Evolutionary conservation across 1,140 invertebrate species (phyloP), one percentile per base, ranked within the genome.

Genomic region (Platorchestia sp.): DNA sequence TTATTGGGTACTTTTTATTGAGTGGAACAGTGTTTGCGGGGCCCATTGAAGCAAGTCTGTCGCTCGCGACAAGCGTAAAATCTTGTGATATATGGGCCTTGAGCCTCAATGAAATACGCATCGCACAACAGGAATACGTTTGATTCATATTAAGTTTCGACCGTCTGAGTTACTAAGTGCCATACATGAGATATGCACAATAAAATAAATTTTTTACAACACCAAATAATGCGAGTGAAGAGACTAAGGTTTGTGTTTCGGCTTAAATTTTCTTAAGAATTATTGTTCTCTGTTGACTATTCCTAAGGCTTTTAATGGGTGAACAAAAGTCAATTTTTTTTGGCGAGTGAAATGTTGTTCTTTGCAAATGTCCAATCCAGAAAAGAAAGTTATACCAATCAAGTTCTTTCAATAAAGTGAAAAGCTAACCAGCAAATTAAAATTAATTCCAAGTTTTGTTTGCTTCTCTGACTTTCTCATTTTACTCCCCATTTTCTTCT

Each of bases 11-110:
- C 87, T 45, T 93, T 93, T 93, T 93, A 93, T 93, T 93, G 91
- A 93, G 91, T 93, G 91, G 91, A 93, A 93, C 91, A 93, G 91
- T 93, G 91, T 93, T 93, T 93, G 91, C 91, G 44, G 91, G 22
- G 91, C 91, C 91, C 91, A 93, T 93, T 93, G 91, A 93, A 45
- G 43, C 22, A 22, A 45, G 91, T 93, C 91, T 93, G 91, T 93
- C 43, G 45, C 43, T 47, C 91, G 19, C 44, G 91, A 93, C 91
- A 93, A 47, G 41, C 91, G 45, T 93, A 93, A 93, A 93, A 93
- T 93, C 91, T 44, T 0, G 43, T 93, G 91, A 93, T 93, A 93
- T 45, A 93, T 93, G 91, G 47, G 22, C 91, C 45, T 44, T 16
- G 10, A 45, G 91, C 91, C 91, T 44, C 45, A 7, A 47, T 93